Conservation (phyloP, 1,140 invertebrate genomes). For the Holcopasites calliopsidis region DNA sequence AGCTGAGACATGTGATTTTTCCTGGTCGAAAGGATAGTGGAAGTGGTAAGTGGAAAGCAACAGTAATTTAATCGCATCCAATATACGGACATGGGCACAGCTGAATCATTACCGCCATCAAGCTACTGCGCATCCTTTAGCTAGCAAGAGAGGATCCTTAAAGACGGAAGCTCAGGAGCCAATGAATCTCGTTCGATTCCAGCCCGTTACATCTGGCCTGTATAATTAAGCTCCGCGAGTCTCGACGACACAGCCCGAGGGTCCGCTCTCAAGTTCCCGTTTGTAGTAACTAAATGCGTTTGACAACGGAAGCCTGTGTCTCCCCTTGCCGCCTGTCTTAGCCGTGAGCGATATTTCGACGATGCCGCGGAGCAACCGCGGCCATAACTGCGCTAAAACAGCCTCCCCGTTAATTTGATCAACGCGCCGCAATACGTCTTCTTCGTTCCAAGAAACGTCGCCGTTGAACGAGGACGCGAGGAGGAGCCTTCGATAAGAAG, state of each 20-base stretch:
- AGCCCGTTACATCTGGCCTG: slow-evolving; percentile 43
- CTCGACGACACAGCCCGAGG: slow-evolving; percentile 72
- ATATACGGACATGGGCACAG: too few species aligned
- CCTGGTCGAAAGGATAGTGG: too few species aligned
- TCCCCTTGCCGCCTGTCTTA: slow-evolving; percentile 66
- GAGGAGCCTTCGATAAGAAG: too few species aligned
- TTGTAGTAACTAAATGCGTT: slow-evolving; percentile 79
- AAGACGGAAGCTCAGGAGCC: not conserved
- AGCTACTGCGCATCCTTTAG: too few species aligned
- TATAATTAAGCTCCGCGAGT: slow-evolving; percentile 76
- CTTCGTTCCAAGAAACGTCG: not conserved
- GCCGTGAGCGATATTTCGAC: slow-evolving; percentile 60
- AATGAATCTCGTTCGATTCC: slow-evolving; percentile 47
- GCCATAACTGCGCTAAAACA: not conserved
- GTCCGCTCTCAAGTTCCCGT: slow-evolving; percentile 73
- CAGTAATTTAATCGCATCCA: too few species aligned
- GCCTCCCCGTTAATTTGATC: not conserved
- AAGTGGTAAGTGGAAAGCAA: too few species aligned
- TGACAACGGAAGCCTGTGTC: slow-evolving; percentile 77
- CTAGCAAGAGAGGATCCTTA: too few species aligned
- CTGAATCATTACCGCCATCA: too few species aligned
- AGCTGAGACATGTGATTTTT: not conserved
- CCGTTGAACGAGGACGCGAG: too few species aligned
- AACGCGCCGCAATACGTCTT: not conserved
- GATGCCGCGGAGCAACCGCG: not conserved